Percentiles rank a stretch among this genome's conserved stretches.
phyloP scores from a whole-genome alignment of 30 jellyfish, hydroid and myxozoan species.

The Morbakka virulenta region DNA sequence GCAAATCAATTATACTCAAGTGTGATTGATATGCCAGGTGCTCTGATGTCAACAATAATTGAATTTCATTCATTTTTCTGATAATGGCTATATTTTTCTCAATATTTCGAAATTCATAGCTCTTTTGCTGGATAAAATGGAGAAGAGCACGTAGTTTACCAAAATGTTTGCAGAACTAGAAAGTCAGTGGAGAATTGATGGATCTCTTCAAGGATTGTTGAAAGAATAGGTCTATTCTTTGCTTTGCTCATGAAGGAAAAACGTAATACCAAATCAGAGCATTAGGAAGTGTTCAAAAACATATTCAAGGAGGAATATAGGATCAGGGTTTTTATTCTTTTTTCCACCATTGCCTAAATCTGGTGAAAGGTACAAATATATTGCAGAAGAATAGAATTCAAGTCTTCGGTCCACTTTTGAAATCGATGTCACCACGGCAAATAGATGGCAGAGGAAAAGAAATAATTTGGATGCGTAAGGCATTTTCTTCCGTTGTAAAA shows the following conservation, averaged over 20 bases:
- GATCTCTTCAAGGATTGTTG: neutral
- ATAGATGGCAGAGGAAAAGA: neutral
- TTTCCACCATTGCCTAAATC: neutral
- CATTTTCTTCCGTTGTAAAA: neutral
- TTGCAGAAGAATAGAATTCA: neutral
- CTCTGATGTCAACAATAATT: neutral
- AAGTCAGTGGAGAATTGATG: neutral
- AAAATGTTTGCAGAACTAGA: neutral
- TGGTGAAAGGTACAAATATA: neutral
- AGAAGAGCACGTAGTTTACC: neutral
- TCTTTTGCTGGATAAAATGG: neutral
- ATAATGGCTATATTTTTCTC: neutral
- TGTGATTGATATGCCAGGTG: neutral
- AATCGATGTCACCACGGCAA: neutral
- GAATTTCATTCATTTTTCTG: neutral
- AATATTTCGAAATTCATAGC: neutral
- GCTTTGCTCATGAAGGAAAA: neutral
- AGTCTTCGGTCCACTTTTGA: neutral
- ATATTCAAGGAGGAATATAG: neutral
- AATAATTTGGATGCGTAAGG: neutral
- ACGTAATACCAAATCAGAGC: neutral
- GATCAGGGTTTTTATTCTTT: neutral
- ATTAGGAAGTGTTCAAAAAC: neutral
- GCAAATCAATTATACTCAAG: neutral
- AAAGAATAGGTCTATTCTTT: neutral